These are phyloP conservation scores for Eucera pruinosa DNA, from an alignment of 2,888 invertebrate species.

Conservation along the genomic window DNA sequence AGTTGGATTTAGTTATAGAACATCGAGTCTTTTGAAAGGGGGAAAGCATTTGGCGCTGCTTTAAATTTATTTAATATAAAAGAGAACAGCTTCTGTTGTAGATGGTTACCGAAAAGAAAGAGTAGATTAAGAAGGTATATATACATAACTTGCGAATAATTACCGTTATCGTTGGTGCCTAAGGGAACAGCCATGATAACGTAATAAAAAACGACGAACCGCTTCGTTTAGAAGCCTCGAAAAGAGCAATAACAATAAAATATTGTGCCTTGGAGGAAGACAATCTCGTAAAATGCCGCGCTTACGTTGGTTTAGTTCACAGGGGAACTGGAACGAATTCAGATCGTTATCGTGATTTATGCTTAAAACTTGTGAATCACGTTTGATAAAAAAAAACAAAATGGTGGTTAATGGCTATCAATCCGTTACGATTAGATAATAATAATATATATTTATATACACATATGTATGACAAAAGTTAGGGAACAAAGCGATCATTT, in stretches of 20 bases:
- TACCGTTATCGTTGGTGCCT: conserved; percentile 21
- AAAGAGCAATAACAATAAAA: conserved; percentile 47
- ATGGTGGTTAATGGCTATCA: too few relatives aligned
- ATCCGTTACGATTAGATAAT: too few relatives aligned
- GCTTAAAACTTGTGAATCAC: conserved; percentile 2
- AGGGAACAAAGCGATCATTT: too few relatives aligned
- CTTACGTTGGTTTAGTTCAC: conserved; percentile 17
- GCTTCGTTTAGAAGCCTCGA: conserved; percentile 26
- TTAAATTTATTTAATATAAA: too few relatives aligned
- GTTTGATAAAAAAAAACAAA: neutral
- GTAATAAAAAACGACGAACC: conserved; percentile 22
- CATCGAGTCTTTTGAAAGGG: too few relatives aligned
- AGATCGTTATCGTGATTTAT: conserved; percentile 35
- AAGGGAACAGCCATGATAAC: conserved; percentile 16
- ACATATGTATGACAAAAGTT: too few relatives aligned
- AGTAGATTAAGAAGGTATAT: neutral
- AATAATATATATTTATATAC: too few relatives aligned
- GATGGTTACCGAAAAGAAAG: too few relatives aligned
- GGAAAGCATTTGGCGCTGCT: too few relatives aligned
- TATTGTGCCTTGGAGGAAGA: conserved; percentile 36
- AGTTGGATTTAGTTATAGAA: too few relatives aligned
- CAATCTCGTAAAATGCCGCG: conserved; percentile 26
- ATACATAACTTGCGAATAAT: conserved; percentile 24
- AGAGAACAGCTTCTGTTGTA: too few relatives aligned
- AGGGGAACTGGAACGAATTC: conserved; percentile 17